phyloP scores from a whole-genome alignment of 2,113 vertebrate genomes.

The Cervus canadensis region DNA sequence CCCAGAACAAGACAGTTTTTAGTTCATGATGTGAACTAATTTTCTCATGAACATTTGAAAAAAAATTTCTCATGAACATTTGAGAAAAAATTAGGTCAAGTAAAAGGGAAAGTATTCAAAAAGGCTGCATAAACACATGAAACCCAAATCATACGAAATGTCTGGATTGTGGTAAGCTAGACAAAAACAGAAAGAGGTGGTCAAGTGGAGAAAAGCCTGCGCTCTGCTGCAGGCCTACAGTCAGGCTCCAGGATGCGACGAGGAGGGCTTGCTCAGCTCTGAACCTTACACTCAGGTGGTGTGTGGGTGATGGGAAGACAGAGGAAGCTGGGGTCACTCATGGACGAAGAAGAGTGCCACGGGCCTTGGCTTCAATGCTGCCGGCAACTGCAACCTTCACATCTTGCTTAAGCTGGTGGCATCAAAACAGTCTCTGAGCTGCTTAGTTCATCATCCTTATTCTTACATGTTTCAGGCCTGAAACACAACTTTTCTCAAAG shows the following conservation, averaged over 20 bases:
- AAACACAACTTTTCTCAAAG: neutral
- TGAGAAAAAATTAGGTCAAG: neutral
- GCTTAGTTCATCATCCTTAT: neutral
- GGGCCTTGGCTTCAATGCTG: neutral
- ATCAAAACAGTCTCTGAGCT: neutral
- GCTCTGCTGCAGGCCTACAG: neutral
- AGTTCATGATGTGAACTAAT: neutral
- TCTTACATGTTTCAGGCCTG: neutral
- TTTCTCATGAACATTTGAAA: neutral
- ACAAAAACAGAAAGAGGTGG: neutral
- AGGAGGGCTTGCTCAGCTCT: neutral
- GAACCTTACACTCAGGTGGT: neutral
- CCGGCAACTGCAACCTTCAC: neutral
- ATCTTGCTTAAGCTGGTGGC: neutral
- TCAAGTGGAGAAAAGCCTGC: neutral
- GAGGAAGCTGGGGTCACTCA: neutral
- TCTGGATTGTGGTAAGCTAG: neutral
- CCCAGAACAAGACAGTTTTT: neutral
- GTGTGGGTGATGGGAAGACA: neutral
- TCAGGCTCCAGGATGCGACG: neutral
- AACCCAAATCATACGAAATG: neutral
- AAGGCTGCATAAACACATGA: neutral
- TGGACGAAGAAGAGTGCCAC: neutral
- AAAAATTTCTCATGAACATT: neutral
- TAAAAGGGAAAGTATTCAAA: neutral